Base-by-base conservation (phyloP, 2,888 invertebrate genomes). In the Aelia acuminata region DNA sequence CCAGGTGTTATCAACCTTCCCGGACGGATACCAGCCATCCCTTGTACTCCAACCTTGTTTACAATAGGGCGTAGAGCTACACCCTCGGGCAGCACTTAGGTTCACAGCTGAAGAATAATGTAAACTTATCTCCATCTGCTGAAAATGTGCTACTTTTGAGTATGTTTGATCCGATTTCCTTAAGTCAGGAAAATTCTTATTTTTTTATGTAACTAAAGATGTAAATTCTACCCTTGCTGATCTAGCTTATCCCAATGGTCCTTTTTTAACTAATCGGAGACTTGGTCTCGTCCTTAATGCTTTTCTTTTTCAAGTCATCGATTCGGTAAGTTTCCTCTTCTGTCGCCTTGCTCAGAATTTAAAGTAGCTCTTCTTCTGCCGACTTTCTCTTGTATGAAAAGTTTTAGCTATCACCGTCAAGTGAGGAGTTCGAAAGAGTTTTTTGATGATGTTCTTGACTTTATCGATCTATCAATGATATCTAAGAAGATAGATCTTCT, bases 1-100 rank as follows among this genome's bases (percentile, higher is more conserved):
- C 31, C 15, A 70, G 63, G 63, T 70, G 63, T 10, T 70, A 70
- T 70, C 63, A 35, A 70, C 63, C 63, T 70, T 70, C 63, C 63
- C 26, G 63, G 18, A 18, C 18, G 63, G 63, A 70, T 57, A 26
- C 15, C 31, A 70, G 31, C 31, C 63, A 35, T 35, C 63, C 63
- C 63, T 70, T 35, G 18, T 70, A 35, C 35, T 70, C 31, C 15
- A 22, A 20, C 7, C 63, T 15, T 70, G 63, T 70, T 70, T 70
- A 70, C 63, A 70, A 35, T 70, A 20, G 63, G 18, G 31, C 5
- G 1, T 35, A 35, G 63, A 20, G 63, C 35, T 31, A 35, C 63
- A 70, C 63, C 63, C 63, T 35, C 7, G 20, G 63, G 63, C 63
- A 35, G 63, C 63, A 70, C 63, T 70, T 35, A 70, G 26, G 31